Evolutionary conservation across 2,113 vertebrate species (phyloP), one percentile per base, ranked within the genome.

Genomic region (Dipodomys merriami): DNA sequence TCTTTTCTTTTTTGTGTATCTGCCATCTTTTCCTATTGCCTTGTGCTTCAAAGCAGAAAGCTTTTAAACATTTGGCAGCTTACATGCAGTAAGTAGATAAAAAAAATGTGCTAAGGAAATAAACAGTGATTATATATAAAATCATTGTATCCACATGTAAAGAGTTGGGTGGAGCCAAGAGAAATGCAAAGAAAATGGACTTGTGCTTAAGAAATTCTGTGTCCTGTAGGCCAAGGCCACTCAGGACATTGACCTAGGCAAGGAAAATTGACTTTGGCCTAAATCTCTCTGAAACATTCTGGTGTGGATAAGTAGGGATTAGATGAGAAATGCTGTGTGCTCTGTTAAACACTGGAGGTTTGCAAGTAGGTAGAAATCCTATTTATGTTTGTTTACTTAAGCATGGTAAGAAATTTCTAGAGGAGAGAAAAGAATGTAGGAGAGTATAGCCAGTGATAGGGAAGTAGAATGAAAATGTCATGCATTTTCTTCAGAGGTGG

Each of bases 31-130:
- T 87, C 88, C 89, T 91, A 9, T 95, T 91, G 92, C 88, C n/a
- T 90, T 73, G 60, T 76, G 72, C 86, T 93, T 94, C 65, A 78
- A 83, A 81, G 53, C n/a, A 81, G 68, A 90, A 92, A 86, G 88
- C 86, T 91, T 85, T 92, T 82, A 94, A 91, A 71, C 57, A 60
- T 86, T 93, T 95, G 93, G 90, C 90, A 77, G 67, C 30, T 39
- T 67, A 19, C 76, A 85, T 68, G 60, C 44, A 1, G 19, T 64
- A 23, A 83, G 71, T 64, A 94, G 96, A 94, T 57, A 95, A 83
- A 93, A 95, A 95, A 95, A 95, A 91, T 39, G 35, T 80, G 80
- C 67, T 85, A 60, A 93, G 79, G 88, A 94, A 96, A 95, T 93
- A 86, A 95, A 95, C 85, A 93, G 72, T 77, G 80, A 88, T 88